A percentile compares a stretch with the other conserved stretches of the same genome.
Evolutionary conservation across 35 echinoderm and acorn worm genomes (phyloP).

Genomic region (Heliocidaris tuberculata): DNA sequence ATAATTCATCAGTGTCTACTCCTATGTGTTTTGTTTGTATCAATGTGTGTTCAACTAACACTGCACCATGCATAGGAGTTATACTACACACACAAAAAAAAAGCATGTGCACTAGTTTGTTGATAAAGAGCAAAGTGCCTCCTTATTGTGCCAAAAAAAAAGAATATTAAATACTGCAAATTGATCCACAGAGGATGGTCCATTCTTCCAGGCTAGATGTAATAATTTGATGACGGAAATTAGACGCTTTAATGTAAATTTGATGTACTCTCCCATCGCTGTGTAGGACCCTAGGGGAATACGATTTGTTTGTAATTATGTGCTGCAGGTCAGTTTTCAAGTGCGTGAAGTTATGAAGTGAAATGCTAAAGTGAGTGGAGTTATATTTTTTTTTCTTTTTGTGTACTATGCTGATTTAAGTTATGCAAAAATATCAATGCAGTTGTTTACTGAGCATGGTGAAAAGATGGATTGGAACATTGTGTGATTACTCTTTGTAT

Average conservation of each 20-base stretch:
- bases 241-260: neutral
- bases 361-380: neutral
- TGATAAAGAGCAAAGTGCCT: conserved; percentile 15
- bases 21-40: too few relatives aligned
- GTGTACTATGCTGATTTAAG: neutral
- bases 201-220: neutral
- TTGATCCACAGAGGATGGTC: neutral
- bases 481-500: neutral
- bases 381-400: too few relatives aligned
- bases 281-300: neutral
- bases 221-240: neutral
- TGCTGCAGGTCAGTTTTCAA: neutral
- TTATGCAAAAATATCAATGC: neutral
- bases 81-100: neutral
- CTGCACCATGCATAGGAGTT: neutral
- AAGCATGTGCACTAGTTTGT: neutral
- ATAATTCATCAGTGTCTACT: neutral
- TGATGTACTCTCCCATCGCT: neutral
- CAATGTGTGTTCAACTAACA: too few relatives aligned
- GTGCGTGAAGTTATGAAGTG: neutral
- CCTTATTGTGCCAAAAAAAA: conserved; percentile 36
- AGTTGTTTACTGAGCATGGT: neutral
- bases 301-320: neutral
- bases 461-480: neutral
- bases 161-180: neutral